phyloP scores from a whole-genome alignment of 2,888 invertebrate genomes.

The Chesias legatella region DNA sequence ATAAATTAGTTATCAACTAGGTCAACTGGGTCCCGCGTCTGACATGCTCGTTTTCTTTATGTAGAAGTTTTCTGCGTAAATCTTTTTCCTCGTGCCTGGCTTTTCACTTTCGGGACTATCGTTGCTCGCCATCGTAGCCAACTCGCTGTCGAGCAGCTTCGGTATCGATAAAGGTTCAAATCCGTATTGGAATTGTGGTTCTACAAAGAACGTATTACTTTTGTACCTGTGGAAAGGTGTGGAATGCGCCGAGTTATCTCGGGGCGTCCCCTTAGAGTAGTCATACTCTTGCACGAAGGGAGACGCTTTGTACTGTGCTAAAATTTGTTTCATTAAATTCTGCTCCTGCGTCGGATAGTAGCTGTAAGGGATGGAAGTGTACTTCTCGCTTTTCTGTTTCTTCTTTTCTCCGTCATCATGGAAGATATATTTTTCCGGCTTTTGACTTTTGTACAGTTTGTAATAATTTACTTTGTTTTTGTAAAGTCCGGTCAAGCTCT shows the following conservation, averaged over 20 bases:
- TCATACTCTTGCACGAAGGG: constrained; percentile 53
- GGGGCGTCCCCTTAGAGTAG: constrained; percentile 51
- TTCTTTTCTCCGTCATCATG: constrained; percentile 39
- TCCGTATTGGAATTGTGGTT: constrained; percentile 74
- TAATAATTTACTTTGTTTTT: constrained; percentile 62
- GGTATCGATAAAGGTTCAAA: constrained; percentile 68
- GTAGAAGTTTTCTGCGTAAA: constrained; percentile 73
- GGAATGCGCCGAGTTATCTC: constrained; percentile 55
- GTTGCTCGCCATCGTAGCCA: constrained; percentile 68
- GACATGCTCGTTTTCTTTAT: constrained; percentile 68
- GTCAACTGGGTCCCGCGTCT: constrained; percentile 55
- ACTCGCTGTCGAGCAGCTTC: constrained; percentile 61
- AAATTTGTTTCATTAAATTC: constrained; percentile 46
- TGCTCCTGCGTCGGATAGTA: constrained; percentile 41
- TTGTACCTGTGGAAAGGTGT: constrained; percentile 51
- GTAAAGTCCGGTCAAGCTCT: constrained; percentile 52
- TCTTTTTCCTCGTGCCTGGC: constrained; percentile 63
- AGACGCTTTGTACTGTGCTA: constrained; percentile 49
- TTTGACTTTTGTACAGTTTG: constrained; percentile 57
- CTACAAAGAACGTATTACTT: constrained; percentile 61
- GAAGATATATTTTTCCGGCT: constrained; percentile 46
- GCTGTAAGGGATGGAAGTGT: constrained; percentile 42
- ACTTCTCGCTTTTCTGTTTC: constrained; percentile 53
- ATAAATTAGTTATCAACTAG: constrained; percentile 47
- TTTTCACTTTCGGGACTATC: constrained; percentile 62